These are phyloP conservation scores for Ricordea florida DNA, from an alignment of 92 coral and sea anemone genomes.

Conservation along the genomic window DNA sequence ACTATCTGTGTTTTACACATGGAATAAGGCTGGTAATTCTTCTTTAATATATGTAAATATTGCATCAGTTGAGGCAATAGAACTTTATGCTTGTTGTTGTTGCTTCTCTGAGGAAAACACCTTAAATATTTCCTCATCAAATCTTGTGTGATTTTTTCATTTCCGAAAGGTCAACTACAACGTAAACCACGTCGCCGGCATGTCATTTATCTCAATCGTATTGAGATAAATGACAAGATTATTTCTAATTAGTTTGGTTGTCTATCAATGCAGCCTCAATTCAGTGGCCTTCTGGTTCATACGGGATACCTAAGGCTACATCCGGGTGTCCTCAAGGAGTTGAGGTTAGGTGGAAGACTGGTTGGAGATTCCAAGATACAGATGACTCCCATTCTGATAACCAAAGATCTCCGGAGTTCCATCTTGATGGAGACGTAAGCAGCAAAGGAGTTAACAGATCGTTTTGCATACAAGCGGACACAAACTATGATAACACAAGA, in stretches of 20 bases:
- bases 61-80: too few species aligned
- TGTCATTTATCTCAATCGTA: too few species aligned
- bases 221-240: neutral
- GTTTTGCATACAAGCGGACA: constrained; percentile 65
- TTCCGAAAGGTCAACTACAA: too few species aligned
- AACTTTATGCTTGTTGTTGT: too few species aligned
- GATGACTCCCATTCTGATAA: constrained; percentile 33
- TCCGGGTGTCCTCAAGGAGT: constrained; percentile 74
- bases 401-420: constrained; percentile 33
- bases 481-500: neutral
- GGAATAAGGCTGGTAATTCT: too few species aligned
- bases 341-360: constrained; percentile 57
- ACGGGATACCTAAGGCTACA: constrained; percentile 70
- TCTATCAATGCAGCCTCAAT: too few species aligned
- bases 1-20: too few species aligned
- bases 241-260: neutral
- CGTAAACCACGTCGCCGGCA: too few species aligned
- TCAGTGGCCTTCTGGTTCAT: constrained; percentile 76
- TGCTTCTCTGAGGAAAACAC: too few species aligned
- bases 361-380: constrained; percentile 72
- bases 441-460: constrained; percentile 50
- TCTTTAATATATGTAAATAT: too few species aligned
- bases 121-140: too few species aligned
- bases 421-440: constrained; percentile 63
- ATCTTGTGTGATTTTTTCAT: too few species aligned